Percentiles rank a stretch among this genome's conserved stretches.
Evolutionary conservation across 2,888 invertebrate genomes (phyloP).

Genomic region (Hololepta plana): DNA sequence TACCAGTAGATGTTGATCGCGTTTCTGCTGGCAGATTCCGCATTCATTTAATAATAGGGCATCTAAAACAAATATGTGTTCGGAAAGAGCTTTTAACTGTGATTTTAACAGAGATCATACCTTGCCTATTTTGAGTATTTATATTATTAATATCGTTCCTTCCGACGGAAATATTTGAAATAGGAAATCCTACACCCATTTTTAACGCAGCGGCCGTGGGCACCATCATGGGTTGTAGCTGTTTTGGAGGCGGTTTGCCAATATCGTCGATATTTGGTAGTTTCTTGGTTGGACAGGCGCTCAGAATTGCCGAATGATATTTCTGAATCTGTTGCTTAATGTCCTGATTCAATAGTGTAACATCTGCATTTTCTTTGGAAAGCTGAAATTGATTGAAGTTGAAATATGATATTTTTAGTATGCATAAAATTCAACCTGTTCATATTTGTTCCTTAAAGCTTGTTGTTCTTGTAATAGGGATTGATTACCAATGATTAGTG

Average conservation of each 20-base stretch:
- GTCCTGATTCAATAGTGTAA: slow-evolving; percentile 36
- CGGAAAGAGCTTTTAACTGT: too few relatives aligned
- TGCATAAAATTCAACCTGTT: too few relatives aligned
- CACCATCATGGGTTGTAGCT: slow-evolving; percentile 39
- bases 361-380: slow-evolving; percentile 45
- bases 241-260: slow-evolving; percentile 20
- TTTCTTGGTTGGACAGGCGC: slow-evolving; percentile 39
- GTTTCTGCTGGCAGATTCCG: slow-evolving; percentile 68
- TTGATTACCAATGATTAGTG: slow-evolving; percentile 55
- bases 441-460: slow-evolving; percentile 54
- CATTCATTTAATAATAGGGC: slow-evolving; percentile 52
- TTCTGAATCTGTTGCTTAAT: slow-evolving; percentile 42
- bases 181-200: slow-evolving; percentile 73
- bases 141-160: slow-evolving; percentile 59
- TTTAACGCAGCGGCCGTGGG: slow-evolving; percentile 71
- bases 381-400: too few relatives aligned
- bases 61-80: slow-evolving; percentile 8
- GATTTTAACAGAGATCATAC: too few relatives aligned
- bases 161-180: slow-evolving; percentile 44
- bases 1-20: slow-evolving; percentile 84
- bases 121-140: too few relatives aligned
- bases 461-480: slow-evolving; percentile 63
- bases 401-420: too few relatives aligned
- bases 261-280: slow-evolving; percentile 39
- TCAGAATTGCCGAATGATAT: slow-evolving; percentile 40